Evolutionary conservation across 2,113 vertebrate species (phyloP).

Genomic region (Melanostigma gelatinosum): DNA sequence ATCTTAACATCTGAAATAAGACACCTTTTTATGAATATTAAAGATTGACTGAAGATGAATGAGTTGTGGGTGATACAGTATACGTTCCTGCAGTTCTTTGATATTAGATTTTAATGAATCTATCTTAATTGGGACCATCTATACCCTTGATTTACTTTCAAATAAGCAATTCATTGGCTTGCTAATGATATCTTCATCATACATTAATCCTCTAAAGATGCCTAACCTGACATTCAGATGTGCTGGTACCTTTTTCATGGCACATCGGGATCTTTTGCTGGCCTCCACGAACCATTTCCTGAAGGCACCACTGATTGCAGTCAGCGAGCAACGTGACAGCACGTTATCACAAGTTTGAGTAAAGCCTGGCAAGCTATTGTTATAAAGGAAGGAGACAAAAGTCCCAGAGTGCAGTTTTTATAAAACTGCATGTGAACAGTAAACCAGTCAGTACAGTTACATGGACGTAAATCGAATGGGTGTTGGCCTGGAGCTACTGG

Average conservation of each 20-base stretch:
- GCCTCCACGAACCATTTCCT: neutral
- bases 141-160: constrained; percentile 11
- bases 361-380: constrained; percentile 34
- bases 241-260: neutral
- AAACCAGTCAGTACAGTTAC: neutral
- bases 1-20: constrained; percentile 8
- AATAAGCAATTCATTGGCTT: neutral
- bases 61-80: neutral
- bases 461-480: neutral
- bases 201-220: constrained; percentile 4
- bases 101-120: constrained; percentile 3
- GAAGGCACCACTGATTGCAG: constrained; percentile 31
- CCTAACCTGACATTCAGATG: neutral
- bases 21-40: neutral
- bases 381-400: constrained; percentile 13
- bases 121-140: neutral
- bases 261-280: constrained; percentile 1
- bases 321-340: constrained; percentile 20
- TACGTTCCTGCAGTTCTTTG: neutral
- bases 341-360: constrained; percentile 34
- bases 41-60: neutral
- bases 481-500: too few species aligned
- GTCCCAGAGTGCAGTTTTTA: neutral
- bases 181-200: constrained; percentile 6
- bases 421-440: neutral